Base-by-base conservation (phyloP, 2,888 invertebrate species). In the Acrobasis consociella region DNA sequence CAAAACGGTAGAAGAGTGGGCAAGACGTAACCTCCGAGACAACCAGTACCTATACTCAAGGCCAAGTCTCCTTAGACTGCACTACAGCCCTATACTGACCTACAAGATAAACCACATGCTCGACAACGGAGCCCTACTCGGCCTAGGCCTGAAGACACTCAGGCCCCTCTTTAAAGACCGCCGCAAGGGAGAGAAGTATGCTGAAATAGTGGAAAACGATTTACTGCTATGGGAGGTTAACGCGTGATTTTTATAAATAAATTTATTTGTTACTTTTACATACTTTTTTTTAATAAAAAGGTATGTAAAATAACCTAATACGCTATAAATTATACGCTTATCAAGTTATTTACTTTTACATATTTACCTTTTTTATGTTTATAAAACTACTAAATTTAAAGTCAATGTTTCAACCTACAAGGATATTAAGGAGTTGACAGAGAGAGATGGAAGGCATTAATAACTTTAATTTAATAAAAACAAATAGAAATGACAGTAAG, bases 171-270 rank as follows among this genome's bases (percentile, higher is more conserved):
- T 97, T 80, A 94, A 94, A 68, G 95, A 97, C 67, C 92, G 93
- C 3, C 83, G 87, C 5, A 96, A 95, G 81, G 93, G 94, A 58
- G 93, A 94, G 62, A 96, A 95, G 94, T 97, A 96, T 82, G 94
- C 95, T 46, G 97, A 97, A 85, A 95, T 97, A n/a, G 93, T 97
- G 60, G 97, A 97, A 81, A 97, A 97, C 85, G 96, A 96, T 83
- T 93, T 97, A 79, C 96, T 96, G 82, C 85, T 97, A 67, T 97
- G 97, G 97, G 97, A 97, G 64, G 76, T 89, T 0, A 91, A 91
- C 64, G 84, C 85, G 11, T 88, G 80, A 62, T 16, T 37, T 50
- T 60, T 60, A 1, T 22, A 52, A 52, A 52, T 42, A 52, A 52
- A 60, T 22, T 11, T 56, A 13, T 5, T 22, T 42, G 9, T 51